phyloP scores from a whole-genome alignment of 2,797 vertebrate species.

The Pipistrellus pygmaeus region DNA sequence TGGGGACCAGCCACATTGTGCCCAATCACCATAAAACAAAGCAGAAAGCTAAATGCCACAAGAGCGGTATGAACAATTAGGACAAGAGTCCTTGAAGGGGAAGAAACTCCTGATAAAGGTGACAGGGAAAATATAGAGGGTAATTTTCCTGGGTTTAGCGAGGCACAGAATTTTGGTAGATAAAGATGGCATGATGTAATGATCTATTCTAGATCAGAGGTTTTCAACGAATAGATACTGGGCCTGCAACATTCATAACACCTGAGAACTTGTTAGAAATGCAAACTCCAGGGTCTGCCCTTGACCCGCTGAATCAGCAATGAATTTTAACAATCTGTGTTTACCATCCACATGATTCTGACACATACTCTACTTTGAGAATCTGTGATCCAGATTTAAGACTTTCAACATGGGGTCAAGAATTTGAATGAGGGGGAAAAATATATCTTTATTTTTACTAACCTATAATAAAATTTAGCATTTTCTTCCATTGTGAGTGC shows the following conservation, averaged over 20 bases:
- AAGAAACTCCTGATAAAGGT: not conserved
- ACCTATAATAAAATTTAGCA: constrained; percentile 1
- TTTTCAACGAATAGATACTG: not conserved
- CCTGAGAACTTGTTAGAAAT: not conserved
- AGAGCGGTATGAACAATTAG: not conserved
- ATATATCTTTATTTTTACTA: not conserved
- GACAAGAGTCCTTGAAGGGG: not conserved
- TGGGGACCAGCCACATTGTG: not conserved
- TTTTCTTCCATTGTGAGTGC: not conserved
- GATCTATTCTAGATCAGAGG: not conserved
- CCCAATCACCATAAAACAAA: not conserved
- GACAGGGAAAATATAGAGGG: not conserved
- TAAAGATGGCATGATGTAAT: not conserved
- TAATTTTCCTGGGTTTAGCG: not conserved
- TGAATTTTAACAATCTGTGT: not conserved
- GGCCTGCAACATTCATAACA: not conserved
- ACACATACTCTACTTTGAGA: not conserved
- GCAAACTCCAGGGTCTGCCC: not conserved
- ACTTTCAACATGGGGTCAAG: not conserved
- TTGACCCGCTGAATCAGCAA: not conserved
- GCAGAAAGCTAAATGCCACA: not conserved
- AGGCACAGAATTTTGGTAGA: not conserved
- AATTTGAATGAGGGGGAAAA: not conserved
- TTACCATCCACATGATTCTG: not conserved
- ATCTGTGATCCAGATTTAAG: not conserved